phyloP scores from a whole-genome alignment of 2,888 invertebrate genomes.

The Patella caerulea region DNA sequence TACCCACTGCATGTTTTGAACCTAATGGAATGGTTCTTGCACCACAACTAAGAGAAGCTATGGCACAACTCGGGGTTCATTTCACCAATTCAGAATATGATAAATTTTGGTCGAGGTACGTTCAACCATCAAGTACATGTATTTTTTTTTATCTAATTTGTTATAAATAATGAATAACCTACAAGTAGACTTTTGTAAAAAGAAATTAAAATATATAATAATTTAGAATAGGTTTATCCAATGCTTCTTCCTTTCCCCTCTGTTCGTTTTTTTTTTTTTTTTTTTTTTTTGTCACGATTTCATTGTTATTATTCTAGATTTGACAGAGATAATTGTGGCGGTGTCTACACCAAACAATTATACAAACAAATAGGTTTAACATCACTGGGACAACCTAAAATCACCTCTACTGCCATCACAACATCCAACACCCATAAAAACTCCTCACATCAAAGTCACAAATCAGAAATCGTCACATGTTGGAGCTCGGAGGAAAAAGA shows the following conservation, averaged over 20 bases:
- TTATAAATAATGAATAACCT: too few relatives aligned
- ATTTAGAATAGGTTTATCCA: too few relatives aligned
- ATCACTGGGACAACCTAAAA: slow-evolving; percentile 36
- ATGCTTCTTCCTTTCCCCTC: too few relatives aligned
- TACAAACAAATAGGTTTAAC: slow-evolving; percentile 49
- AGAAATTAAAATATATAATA: too few relatives aligned
- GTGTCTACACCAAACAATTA: slow-evolving; percentile 45
- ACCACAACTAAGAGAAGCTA: slow-evolving; percentile 41
- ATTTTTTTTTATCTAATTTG: too few relatives aligned
- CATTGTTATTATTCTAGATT: slow-evolving; percentile 40
- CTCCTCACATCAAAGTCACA: background rate
- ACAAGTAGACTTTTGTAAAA: too few relatives aligned
- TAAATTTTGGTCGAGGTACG: slow-evolving; percentile 47
- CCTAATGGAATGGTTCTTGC: slow-evolving; percentile 37
- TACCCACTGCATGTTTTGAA: slow-evolving; percentile 39
- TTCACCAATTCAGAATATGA: slow-evolving; percentile 40
- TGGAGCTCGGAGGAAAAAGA: background rate
- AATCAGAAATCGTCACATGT: background rate
- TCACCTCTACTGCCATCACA: background rate
- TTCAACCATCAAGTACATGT: too few relatives aligned
- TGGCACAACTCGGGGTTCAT: slow-evolving; percentile 32
- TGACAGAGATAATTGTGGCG: slow-evolving; percentile 52
- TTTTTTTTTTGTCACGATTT: background rate
- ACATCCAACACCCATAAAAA: background rate
- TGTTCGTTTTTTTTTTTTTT: too few relatives aligned